Conservation (phyloP, 2,797 vertebrate species). For the Pseudotriccus pelzelni region DNA sequence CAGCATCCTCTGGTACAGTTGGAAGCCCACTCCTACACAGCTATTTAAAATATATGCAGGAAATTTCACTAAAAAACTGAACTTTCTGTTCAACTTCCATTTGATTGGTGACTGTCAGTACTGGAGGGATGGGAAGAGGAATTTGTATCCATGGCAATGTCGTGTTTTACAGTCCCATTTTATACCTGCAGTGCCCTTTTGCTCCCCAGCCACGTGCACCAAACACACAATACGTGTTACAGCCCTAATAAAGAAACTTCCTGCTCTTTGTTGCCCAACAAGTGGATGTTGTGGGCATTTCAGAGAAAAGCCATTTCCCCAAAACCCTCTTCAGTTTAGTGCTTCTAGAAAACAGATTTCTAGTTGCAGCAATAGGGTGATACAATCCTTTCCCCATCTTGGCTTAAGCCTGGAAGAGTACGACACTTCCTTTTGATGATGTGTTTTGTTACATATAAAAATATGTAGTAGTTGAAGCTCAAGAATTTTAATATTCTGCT, state of each 20-base stretch:
- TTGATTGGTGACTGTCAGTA: neutral
- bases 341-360: neutral
- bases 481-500: neutral
- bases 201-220: neutral
- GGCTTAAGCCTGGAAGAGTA: neutral
- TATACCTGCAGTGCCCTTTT: neutral
- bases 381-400: neutral
- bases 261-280: neutral
- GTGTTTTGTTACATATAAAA: neutral
- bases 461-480: neutral
- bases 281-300: neutral
- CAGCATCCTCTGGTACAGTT: conserved; percentile 21
- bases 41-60: neutral
- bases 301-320: neutral
- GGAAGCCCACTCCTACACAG: conserved; percentile 16
- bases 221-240: neutral
- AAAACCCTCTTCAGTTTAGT: neutral
- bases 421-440: neutral
- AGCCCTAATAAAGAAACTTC: neutral
- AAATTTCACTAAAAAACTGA: conserved; percentile 3
- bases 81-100: neutral
- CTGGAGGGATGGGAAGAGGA: neutral
- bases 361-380: neutral
- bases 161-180: neutral
- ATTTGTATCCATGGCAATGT: neutral